phyloP scores from a whole-genome alignment of 2,888 invertebrate genomes.

The Caenorhabditis drosophilae region DNA sequence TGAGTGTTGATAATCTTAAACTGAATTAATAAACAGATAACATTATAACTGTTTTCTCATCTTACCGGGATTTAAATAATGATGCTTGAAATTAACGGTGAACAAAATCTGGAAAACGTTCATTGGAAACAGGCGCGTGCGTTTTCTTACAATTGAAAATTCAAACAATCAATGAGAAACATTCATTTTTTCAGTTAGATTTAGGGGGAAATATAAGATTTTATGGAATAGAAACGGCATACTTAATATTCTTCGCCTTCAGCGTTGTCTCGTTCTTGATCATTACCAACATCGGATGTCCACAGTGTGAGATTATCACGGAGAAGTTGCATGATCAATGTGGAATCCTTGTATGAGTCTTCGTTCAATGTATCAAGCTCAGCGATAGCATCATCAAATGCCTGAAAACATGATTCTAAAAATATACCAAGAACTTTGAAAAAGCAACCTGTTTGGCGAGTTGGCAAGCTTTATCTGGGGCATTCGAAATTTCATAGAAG shows the following conservation, averaged over 20 bases:
- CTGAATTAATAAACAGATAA: no score
- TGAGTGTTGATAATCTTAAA: no score
- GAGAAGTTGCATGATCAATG: slow-evolving; percentile 99
- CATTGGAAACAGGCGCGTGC: no score
- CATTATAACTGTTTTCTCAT: no score
- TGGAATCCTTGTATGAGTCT: slow-evolving; percentile 99
- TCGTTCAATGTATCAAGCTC: slow-evolving; percentile 99
- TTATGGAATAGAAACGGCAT: slow-evolving; percentile 3
- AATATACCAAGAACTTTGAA: no score
- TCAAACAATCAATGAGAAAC: no score
- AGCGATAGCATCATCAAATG: slow-evolving; percentile 99
- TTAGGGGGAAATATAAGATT: no score
- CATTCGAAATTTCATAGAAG: slow-evolving; percentile 99
- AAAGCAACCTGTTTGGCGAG: slow-evolving; percentile 99
- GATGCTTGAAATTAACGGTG: no score
- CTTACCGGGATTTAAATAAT: no score
- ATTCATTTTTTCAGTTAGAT: no score
- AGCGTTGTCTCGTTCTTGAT: slow-evolving; percentile 15
- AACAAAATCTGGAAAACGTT: no score
- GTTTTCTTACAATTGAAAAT: no score
- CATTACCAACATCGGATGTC: slow-evolving; percentile 36
- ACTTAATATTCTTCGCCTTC: slow-evolving; percentile 26
- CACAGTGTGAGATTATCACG: slow-evolving; percentile 55
- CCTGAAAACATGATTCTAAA: slow-evolving; percentile 79
- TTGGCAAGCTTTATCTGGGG: slow-evolving; percentile 96